Evolutionary conservation across 2,113 vertebrate genomes (phyloP).

Genomic region (Egretta garzetta): DNA sequence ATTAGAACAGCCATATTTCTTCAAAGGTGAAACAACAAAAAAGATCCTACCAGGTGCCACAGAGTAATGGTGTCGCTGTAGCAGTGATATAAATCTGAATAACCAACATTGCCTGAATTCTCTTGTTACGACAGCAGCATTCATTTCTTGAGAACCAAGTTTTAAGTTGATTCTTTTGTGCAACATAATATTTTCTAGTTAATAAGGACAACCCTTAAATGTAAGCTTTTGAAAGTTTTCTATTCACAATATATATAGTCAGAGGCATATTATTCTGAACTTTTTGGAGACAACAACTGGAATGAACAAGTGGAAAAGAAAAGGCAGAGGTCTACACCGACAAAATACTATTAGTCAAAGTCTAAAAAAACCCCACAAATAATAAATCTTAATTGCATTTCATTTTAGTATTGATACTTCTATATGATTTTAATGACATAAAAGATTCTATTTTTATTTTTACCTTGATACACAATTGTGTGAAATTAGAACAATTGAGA

Average conservation of each 20-base stretch:
- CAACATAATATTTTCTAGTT: not conserved
- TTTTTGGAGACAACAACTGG: not conserved
- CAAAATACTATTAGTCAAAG: not conserved
- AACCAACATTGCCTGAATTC: not conserved
- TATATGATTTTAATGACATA: not conserved
- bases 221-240: not conserved
- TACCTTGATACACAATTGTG: not conserved
- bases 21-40: not conserved
- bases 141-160: not conserved
- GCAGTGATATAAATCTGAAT: not conserved
- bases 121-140: not conserved
- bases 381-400: not conserved
- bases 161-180: not conserved
- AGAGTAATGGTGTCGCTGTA: not conserved
- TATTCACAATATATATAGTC: not conserved
- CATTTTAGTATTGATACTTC: not conserved
- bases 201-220: not conserved
- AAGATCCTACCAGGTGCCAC: not conserved
- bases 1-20: not conserved
- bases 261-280: not conserved
- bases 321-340: not conserved
- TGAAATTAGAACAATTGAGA: not conserved
- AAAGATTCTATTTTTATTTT: not conserved
- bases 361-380: not conserved
- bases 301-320: not conserved